A percentile compares a stretch with the other conserved stretches of the same genome.
phyloP scores from a whole-genome alignment of 2,797 vertebrate species.

The Allobates femoralis region DNA sequence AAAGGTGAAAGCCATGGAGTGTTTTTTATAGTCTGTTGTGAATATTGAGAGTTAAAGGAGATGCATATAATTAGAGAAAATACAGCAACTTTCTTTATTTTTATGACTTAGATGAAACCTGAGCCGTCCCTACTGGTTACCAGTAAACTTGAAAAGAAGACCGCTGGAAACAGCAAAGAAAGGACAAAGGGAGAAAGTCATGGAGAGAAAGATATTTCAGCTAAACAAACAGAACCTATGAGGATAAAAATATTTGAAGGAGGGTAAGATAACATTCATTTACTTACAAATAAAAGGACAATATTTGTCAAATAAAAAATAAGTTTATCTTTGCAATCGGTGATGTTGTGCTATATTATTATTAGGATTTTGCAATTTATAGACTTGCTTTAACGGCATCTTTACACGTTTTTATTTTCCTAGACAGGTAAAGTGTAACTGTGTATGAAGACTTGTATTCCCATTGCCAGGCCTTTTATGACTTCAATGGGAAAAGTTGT shows the following conservation, averaged over 20 bases:
- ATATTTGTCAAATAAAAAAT: background rate
- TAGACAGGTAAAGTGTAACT: background rate
- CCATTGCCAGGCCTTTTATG: background rate
- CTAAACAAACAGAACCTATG: slow-evolving; percentile 89
- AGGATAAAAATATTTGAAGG: slow-evolving; percentile 99
- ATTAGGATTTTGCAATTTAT: background rate
- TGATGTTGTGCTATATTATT: background rate
- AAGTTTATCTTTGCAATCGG: background rate
- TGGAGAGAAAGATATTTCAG: slow-evolving; percentile 89
- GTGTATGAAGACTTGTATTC: background rate
- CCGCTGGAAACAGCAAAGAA: slow-evolving; percentile 90
- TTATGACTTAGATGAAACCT: slow-evolving; percentile 87
- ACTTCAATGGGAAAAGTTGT: too few species aligned
- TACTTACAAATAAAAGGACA: slow-evolving; percentile 17
- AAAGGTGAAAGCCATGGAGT: background rate
- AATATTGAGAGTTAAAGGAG: slow-evolving; percentile 9
- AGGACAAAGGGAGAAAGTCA: slow-evolving; percentile 91
- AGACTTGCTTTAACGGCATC: background rate
- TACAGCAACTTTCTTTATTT: slow-evolving; percentile 64
- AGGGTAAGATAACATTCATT: slow-evolving; percentile 84
- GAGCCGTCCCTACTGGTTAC: slow-evolving; percentile 89
- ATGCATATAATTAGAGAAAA: background rate
- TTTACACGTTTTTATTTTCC: background rate
- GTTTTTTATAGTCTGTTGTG: background rate
- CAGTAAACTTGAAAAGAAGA: slow-evolving; percentile 90